Conservation (phyloP, 1,140 invertebrate genomes). For the Drosophila funebris region DNA sequence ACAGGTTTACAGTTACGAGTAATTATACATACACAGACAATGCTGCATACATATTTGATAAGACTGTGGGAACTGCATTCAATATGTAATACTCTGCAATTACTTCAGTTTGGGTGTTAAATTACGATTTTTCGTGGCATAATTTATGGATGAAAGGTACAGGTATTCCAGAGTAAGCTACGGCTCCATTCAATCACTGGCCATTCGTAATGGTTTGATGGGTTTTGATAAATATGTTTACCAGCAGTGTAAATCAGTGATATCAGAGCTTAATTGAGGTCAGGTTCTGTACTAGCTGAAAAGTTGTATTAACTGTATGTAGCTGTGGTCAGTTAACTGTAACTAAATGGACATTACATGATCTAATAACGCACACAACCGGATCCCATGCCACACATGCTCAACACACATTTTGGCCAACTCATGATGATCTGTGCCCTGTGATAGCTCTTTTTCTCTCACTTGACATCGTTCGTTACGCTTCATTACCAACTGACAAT, state of each 20-base stretch:
- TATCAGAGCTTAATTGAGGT: slow-evolving; percentile 1
- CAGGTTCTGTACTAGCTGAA: slow-evolving; percentile 46
- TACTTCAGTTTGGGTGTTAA: slow-evolving; percentile 1
- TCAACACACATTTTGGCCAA: slow-evolving; percentile 61
- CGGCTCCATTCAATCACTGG: not conserved
- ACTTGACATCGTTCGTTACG: slow-evolving; percentile 52
- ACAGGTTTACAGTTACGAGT: slow-evolving; percentile 67
- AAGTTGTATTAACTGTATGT: slow-evolving; percentile 32
- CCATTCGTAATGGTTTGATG: not conserved
- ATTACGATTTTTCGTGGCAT: slow-evolving; percentile 5
- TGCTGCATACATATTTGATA: not conserved
- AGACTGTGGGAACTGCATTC: slow-evolving; percentile 45
- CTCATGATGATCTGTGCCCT: slow-evolving; percentile 37
- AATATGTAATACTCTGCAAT: not conserved
- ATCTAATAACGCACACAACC: slow-evolving; percentile 38
- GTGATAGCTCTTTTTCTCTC: not conserved
- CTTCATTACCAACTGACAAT: slow-evolving; percentile 59
- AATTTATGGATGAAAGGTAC: not conserved
- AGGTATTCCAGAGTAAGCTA: not conserved
- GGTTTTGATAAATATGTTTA: not conserved
- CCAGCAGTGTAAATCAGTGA: slow-evolving; percentile 10
- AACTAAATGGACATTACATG: slow-evolving; percentile 47
- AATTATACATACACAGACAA: slow-evolving; percentile 21
- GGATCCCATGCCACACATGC: slow-evolving; percentile 40
- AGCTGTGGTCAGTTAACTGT: slow-evolving; percentile 42